Conservation (phyloP, 2,113 vertebrate genomes). For the Alosa alosa region DNA sequence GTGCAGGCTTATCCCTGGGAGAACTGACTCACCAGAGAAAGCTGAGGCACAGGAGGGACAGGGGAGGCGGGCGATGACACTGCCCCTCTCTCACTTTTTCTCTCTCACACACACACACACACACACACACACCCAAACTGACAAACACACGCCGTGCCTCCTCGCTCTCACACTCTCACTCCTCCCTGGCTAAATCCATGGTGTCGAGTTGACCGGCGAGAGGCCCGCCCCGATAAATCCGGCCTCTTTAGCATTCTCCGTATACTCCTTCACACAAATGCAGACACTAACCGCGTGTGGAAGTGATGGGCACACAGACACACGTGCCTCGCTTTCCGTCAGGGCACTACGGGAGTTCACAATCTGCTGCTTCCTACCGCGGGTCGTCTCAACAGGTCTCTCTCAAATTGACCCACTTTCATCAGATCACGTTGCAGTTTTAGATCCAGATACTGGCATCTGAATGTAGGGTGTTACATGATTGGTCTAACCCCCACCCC, state of each 20-base stretch:
- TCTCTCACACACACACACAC: neutral
- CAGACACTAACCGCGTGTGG: neutral
- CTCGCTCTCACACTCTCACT: neutral
- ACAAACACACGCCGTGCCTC: neutral
- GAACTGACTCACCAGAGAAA: neutral
- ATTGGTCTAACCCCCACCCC: no score
- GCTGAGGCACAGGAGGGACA: neutral
- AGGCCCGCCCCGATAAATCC: neutral
- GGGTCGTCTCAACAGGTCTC: neutral
- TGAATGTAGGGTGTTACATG: neutral
- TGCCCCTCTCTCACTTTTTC: neutral
- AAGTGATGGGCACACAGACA: neutral
- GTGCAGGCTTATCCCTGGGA: neutral
- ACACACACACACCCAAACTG: no score
- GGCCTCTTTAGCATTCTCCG: neutral
- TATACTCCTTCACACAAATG: neutral
- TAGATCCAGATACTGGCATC: neutral
- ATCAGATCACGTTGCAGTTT: neutral
- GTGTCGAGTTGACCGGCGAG: neutral
- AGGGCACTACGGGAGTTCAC: neutral
- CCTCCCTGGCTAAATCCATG: neutral
- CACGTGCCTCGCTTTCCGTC: neutral
- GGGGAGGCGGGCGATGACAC: neutral
- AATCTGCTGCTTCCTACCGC: neutral
- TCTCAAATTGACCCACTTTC: neutral